These are phyloP conservation scores for Folsomia candida DNA, from an alignment of 2,888 invertebrate genomes.

Conservation along the genomic window DNA sequence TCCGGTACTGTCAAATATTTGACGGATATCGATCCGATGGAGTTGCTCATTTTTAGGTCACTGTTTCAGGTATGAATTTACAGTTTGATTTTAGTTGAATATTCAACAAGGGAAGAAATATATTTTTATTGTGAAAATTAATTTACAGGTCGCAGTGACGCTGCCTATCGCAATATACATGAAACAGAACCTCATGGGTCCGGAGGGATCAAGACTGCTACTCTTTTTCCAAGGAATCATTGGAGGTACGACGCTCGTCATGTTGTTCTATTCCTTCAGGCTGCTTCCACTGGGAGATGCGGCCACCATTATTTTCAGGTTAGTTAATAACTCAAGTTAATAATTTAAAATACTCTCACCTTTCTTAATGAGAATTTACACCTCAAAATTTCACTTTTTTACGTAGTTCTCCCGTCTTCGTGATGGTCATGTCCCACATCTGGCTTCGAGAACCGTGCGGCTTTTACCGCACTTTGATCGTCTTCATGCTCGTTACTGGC, in stretches of 20 bases:
- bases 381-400: background rate
- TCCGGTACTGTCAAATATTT: slow-evolving; percentile 57
- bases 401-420: slow-evolving; percentile 58
- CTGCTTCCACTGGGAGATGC: slow-evolving; percentile 58
- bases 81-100: background rate
- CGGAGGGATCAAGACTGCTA: slow-evolving; percentile 54
- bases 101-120: background rate
- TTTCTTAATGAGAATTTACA: background rate
- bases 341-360: background rate
- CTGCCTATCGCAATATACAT: slow-evolving; percentile 52
- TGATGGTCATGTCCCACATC: slow-evolving; percentile 56
- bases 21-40: slow-evolving; percentile 56
- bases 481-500: slow-evolving; percentile 55
- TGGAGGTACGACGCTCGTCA: slow-evolving; percentile 56
- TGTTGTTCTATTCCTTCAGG: slow-evolving; percentile 57
- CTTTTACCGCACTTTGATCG: slow-evolving; percentile 55
- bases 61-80: slow-evolving; percentile 53
- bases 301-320: slow-evolving; percentile 57
- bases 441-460: slow-evolving; percentile 58
- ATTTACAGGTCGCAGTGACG: slow-evolving; percentile 52
- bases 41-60: slow-evolving; percentile 55
- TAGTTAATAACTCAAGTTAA: background rate
- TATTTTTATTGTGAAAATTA: background rate
- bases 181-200: slow-evolving; percentile 54
- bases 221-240: slow-evolving; percentile 56